A percentile compares a stretch with the other conserved stretches of the same genome.
Conservation (phyloP, 2,797 vertebrate species). For the Sebastes steindachneri region DNA sequence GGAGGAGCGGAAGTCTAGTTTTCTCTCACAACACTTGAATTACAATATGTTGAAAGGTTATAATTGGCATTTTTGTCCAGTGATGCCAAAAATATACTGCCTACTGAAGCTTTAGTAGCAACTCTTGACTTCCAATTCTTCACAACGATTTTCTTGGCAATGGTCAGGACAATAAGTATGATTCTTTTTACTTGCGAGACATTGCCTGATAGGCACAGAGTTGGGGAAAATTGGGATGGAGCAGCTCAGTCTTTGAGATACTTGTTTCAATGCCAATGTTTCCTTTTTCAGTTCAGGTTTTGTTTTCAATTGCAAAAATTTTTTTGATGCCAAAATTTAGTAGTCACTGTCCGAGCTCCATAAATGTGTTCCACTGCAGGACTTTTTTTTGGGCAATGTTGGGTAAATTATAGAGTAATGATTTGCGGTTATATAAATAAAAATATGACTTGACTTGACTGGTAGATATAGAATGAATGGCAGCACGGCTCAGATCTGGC, state of each 20-base stretch:
- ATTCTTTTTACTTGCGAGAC: background rate
- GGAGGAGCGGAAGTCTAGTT: no score
- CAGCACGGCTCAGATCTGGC: background rate
- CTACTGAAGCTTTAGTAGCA: background rate
- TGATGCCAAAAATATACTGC: no score
- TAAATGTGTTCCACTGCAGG: background rate
- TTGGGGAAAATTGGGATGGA: background rate
- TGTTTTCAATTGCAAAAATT: background rate
- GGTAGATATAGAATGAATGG: background rate
- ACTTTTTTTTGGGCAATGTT: background rate
- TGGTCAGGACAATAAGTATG: background rate
- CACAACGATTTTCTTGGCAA: background rate
- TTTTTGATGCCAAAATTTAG: background rate
- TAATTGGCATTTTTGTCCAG: no score
- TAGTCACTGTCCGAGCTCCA: background rate
- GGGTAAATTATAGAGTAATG: background rate
- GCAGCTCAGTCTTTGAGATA: background rate
- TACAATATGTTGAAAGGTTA: no score
- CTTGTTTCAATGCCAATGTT: background rate
- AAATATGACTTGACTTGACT: background rate
- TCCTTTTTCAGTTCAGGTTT: background rate
- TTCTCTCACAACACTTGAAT: no score
- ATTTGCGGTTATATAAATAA: no score
- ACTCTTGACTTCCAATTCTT: background rate
- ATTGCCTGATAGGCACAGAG: background rate